A percentile compares a stretch with the other conserved stretches of the same genome.
These are phyloP conservation scores for Drosophila demipolita DNA, from an alignment of 2,888 invertebrate species.

Conservation along the genomic window DNA sequence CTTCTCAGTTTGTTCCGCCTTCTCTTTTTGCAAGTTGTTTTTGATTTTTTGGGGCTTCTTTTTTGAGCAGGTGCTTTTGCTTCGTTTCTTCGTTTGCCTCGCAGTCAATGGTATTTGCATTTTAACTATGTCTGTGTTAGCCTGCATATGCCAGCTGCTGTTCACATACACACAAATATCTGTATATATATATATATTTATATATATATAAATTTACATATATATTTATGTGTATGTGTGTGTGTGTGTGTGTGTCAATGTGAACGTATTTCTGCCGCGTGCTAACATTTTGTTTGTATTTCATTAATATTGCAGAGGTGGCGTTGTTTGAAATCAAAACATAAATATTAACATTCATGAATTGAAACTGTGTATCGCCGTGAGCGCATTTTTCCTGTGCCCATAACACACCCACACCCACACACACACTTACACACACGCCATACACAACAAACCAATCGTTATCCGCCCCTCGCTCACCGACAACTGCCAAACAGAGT, in stretches of 20 bases:
- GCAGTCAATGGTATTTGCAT: conserved; percentile 74
- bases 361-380: conserved; percentile 81
- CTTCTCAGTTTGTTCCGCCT: background rate
- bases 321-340: conserved; percentile 82
- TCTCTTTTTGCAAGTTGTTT: conserved; percentile 35
- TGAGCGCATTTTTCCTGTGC: conserved; percentile 73
- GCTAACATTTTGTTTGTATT: conserved; percentile 82
- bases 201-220: background rate
- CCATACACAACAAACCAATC: conserved; percentile 19
- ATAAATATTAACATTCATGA: conserved; percentile 83
- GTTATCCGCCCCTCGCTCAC: background rate
- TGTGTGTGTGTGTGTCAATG: conserved; percentile 18
- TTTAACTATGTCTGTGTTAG: conserved; percentile 70
- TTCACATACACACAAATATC: no score
- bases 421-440: background rate
- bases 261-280: conserved; percentile 46
- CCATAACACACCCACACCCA: background rate
- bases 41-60: conserved; percentile 71
- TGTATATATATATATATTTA: background rate
- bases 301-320: conserved; percentile 83
- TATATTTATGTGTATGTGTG: conserved; percentile 11
- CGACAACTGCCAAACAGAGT: conserved; percentile 25
- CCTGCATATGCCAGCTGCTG: conserved; percentile 26
- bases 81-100: conserved; percentile 58
- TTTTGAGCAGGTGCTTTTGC: conserved; percentile 57